phyloP scores from a whole-genome alignment of 2,797 vertebrate species.

The Trachops cirrhosus region DNA sequence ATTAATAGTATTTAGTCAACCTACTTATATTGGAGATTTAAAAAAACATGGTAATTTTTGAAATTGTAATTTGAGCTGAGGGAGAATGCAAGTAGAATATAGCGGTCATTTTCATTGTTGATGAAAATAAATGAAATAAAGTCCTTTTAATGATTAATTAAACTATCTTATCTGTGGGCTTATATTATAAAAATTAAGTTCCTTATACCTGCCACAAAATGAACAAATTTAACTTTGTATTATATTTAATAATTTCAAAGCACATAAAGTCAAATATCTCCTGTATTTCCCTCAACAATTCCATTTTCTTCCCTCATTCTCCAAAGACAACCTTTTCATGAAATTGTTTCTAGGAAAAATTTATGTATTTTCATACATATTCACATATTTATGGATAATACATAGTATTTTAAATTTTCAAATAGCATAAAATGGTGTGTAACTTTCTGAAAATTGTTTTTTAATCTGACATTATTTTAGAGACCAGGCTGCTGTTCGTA shows the following conservation, averaged over 20 bases:
- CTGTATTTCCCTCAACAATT: neutral
- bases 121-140: neutral
- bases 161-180: neutral
- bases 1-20: neutral
- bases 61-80: neutral
- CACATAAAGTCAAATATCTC: neutral
- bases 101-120: neutral
- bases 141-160: neutral
- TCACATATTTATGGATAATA: neutral
- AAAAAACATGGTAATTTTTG: neutral
- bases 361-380: neutral
- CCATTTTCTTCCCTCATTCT: neutral
- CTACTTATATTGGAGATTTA: neutral
- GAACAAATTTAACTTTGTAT: neutral
- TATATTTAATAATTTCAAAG: conserved; percentile 7
- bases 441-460: neutral
- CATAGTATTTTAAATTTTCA: neutral
- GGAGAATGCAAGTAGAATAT: neutral
- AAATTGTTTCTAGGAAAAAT: conserved; percentile 1
- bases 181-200: neutral
- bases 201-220: neutral
- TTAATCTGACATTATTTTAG: neutral
- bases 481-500: neutral
- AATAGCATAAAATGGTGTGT: neutral
- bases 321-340: neutral